phyloP scores from a whole-genome alignment of 2,113 vertebrate species.

The Mesocricetus auratus region DNA sequence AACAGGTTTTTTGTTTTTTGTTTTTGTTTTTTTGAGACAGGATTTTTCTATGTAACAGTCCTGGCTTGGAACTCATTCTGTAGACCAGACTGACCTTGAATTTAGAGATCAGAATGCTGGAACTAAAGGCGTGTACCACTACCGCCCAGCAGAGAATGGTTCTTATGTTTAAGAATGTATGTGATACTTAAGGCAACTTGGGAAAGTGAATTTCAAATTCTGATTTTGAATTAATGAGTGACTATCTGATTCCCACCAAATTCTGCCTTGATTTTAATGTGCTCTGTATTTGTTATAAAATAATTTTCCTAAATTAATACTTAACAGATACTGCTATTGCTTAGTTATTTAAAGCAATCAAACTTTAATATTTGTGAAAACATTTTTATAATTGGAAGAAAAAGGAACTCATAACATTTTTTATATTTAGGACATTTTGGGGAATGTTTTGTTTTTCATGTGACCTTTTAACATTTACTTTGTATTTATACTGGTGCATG shows the following conservation, averaged over 20 bases:
- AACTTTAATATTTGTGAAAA: constrained; percentile 46
- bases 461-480: background rate
- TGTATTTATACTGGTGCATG: background rate
- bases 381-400: constrained; percentile 46
- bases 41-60: no score
- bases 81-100: no score
- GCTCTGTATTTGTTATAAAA: background rate
- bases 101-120: no score
- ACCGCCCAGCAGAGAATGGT: background rate
- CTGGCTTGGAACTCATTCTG: no score
- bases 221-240: background rate
- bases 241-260: background rate
- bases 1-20: background rate
- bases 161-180: constrained; percentile 23
- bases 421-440: background rate
- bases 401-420: constrained; percentile 21
- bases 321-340: background rate
- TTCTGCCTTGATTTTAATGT: background rate
- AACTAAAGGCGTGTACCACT: no score
- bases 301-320: constrained; percentile 22
- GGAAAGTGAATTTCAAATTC: constrained; percentile 47
- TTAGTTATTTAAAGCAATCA: background rate
- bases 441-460: background rate
- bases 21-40: no score
- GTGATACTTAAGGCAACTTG: constrained; percentile 38